phyloP scores from a whole-genome alignment of 2,113 vertebrate species.

The Pampusana beccarii region DNA sequence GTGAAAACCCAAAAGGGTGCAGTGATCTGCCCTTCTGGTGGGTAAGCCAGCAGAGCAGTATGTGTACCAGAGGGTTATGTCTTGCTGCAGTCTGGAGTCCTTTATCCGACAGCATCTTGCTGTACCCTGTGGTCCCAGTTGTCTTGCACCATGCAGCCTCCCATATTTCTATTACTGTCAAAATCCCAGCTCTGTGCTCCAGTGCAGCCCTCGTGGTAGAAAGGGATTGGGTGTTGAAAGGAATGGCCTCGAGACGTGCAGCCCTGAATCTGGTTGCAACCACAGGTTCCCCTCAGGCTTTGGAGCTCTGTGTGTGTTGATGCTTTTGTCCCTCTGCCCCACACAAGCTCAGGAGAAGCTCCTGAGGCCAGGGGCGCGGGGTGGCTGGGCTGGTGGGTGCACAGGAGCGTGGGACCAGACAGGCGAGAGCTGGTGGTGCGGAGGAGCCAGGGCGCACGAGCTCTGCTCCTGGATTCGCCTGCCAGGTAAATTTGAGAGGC shows the following conservation, averaged over 20 bases:
- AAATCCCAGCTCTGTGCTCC: background rate
- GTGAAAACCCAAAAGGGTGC: too few relatives aligned
- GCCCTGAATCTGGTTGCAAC: background rate
- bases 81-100: background rate
- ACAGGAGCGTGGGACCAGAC: background rate
- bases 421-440: background rate
- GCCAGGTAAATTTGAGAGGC: background rate
- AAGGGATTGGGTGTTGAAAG: background rate
- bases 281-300: background rate
- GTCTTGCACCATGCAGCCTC: background rate
- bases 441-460: background rate
- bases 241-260: background rate
- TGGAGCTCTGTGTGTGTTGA: rapidly evolving
- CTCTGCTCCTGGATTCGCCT: background rate
- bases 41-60: background rate
- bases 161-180: background rate
- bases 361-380: background rate
- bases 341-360: background rate
- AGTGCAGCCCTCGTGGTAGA: background rate
- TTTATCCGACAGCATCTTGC: background rate
- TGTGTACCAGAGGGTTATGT: background rate
- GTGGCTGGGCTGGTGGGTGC: background rate
- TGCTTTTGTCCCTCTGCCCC: background rate
- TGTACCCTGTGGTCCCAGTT: background rate
- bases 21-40: background rate